A percentile compares a stretch with the other conserved stretches of the same genome.
phyloP scores from a whole-genome alignment of 1,140 invertebrate genomes.

The Neuroterus valhalla region DNA sequence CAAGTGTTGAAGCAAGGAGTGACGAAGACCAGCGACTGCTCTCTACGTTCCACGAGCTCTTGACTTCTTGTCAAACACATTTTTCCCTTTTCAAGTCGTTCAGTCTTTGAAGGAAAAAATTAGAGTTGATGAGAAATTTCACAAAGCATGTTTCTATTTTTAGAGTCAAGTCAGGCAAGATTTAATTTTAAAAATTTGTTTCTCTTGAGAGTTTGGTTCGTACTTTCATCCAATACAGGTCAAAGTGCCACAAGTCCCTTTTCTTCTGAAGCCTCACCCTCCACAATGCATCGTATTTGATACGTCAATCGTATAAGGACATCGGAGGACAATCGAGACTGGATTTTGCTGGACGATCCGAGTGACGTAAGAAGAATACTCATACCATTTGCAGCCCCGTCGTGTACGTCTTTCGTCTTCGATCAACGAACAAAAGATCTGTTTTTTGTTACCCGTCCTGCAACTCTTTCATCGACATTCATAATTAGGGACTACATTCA shows the following conservation, averaged over 20 bases:
- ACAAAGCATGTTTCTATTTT: not conserved
- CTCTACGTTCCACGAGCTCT: too few species aligned
- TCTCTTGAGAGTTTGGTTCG: not conserved
- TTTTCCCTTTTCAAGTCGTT: too few species aligned
- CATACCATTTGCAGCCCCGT: not conserved
- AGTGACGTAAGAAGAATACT: slow-evolving; percentile 21
- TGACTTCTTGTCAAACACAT: too few species aligned
- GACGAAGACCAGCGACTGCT: too few species aligned
- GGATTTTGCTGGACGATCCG: not conserved
- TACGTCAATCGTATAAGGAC: slow-evolving; percentile 18
- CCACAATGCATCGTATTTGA: not conserved
- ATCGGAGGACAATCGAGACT: not conserved
- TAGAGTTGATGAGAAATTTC: too few species aligned
- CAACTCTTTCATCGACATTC: not conserved
- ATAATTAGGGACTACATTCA: slow-evolving; percentile 20
- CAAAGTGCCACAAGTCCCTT: slow-evolving; percentile 4
- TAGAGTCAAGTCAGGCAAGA: not conserved
- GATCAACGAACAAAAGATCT: not conserved
- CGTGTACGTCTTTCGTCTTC: not conserved
- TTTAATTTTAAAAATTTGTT: not conserved
- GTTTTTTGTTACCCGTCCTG: not conserved
- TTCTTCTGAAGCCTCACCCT: not conserved
- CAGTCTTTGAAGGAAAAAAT: too few species aligned
- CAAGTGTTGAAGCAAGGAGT: too few species aligned
- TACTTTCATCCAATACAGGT: not conserved